Conservation (phyloP, 2,888 invertebrate genomes). For the Acrobasis suavella region DNA sequence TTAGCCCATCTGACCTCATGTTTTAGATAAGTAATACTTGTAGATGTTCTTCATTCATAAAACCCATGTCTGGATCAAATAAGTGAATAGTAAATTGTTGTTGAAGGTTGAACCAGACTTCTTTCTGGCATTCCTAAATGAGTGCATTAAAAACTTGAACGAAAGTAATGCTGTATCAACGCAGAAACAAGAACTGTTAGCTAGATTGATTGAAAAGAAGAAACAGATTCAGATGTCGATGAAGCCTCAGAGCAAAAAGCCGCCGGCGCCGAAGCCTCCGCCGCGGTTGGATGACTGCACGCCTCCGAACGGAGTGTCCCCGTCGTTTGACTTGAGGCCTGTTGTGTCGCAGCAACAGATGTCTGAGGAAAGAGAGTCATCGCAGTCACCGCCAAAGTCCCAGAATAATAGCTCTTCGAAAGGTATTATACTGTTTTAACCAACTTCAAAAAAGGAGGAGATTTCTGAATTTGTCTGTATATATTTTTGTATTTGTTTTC, state of each 20-base stretch:
- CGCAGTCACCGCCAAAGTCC: conserved; percentile 58
- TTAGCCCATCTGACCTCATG: background rate
- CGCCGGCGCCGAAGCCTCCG: conserved; percentile 72
- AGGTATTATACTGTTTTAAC: conserved; percentile 42
- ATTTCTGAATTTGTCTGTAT: too few species aligned
- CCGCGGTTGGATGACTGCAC: conserved; percentile 68
- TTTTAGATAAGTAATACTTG: background rate
- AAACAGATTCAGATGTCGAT: conserved; percentile 75
- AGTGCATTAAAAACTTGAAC: conserved; percentile 84
- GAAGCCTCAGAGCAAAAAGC: conserved; percentile 64
- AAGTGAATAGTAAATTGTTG: conserved; percentile 15
- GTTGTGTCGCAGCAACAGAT: conserved; percentile 75
- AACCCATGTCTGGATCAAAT: too few species aligned
- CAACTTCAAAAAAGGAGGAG: too few species aligned
- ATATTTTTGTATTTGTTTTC: too few species aligned
- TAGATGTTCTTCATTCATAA: too few species aligned
- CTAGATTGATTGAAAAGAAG: conserved; percentile 85
- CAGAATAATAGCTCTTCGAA: conserved; percentile 45
- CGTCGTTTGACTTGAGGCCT: conserved; percentile 72
- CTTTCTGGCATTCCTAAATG: conserved; percentile 87
- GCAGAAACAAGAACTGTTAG: conserved; percentile 85
- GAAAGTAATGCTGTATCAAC: conserved; percentile 63
- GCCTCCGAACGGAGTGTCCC: conserved; percentile 74
- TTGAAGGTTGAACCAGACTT: conserved; percentile 87
- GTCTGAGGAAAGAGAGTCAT: conserved; percentile 62